Evolutionary conservation across 2,888 invertebrate genomes (phyloP).

Genomic region (Drosophila nr. fundita): DNA sequence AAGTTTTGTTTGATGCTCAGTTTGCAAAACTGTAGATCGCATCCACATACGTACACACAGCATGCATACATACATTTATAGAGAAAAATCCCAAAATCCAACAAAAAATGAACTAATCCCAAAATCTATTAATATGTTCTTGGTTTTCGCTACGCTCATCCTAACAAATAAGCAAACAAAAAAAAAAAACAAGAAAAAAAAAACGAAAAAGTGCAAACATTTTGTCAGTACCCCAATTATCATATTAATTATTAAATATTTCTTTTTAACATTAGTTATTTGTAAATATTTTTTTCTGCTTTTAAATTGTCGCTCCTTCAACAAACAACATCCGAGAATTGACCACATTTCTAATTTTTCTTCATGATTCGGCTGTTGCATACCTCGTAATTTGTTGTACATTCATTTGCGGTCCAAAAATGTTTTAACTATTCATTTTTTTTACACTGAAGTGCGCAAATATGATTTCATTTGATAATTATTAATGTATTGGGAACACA

Average conservation of each 20-base stretch:
- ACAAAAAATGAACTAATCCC: slow-evolving; percentile 29
- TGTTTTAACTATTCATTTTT: slow-evolving; percentile 39
- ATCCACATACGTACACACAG: slow-evolving; percentile 1
- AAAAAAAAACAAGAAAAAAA: slow-evolving; percentile 40
- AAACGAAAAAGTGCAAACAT: slow-evolving; percentile 58
- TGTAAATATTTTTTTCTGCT: slow-evolving; percentile 73
- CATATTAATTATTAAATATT: slow-evolving; percentile 38
- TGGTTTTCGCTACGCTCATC: slow-evolving; percentile 55
- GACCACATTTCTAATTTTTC: slow-evolving; percentile 25
- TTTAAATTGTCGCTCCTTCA: slow-evolving; percentile 69
- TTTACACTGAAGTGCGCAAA: slow-evolving; percentile 53
- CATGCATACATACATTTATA: slow-evolving; percentile 7
- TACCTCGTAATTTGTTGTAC: slow-evolving; percentile 41
- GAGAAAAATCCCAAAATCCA: slow-evolving; percentile 11
- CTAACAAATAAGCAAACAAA: slow-evolving; percentile 44
- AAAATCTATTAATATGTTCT: slow-evolving; percentile 44
- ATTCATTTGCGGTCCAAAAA: slow-evolving; percentile 40
- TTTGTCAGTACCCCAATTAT: slow-evolving; percentile 31
- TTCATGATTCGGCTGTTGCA: slow-evolving; percentile 55
- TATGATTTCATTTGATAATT: slow-evolving; percentile 47
- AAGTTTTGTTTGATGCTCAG: slow-evolving; percentile 51
- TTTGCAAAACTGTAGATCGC: slow-evolving; percentile 59
- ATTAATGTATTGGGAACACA: slow-evolving; percentile 25
- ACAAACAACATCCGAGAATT: slow-evolving; percentile 19
- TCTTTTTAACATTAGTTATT: slow-evolving; percentile 63